Evolutionary conservation across 2,797 vertebrate genomes (phyloP).

Genomic region (Eospalax fontanierii): DNA sequence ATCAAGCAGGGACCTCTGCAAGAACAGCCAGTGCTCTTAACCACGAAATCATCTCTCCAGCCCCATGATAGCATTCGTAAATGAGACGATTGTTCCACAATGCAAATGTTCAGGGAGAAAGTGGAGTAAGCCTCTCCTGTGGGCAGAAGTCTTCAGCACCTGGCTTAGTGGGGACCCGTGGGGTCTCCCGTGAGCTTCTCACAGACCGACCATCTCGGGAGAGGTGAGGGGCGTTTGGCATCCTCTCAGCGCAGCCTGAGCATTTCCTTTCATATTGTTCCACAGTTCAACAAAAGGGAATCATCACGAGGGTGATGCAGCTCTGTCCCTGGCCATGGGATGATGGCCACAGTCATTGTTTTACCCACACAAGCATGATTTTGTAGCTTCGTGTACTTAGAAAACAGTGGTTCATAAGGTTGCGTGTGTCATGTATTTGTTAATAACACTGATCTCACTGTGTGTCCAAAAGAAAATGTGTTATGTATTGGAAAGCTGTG

Average conservation of each 20-base stretch:
- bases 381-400: conserved; percentile 37
- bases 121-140: neutral
- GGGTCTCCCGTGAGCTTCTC: conserved; percentile 32
- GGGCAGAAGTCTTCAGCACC: conserved; percentile 19
- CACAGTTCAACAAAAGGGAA: conserved; percentile 17
- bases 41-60: no score
- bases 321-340: conserved; percentile 39
- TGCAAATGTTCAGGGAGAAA: conserved; percentile 50
- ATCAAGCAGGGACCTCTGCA: no score
- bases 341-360: neutral
- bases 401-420: conserved; percentile 16
- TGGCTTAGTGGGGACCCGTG: conserved; percentile 55
- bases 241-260: conserved; percentile 53
- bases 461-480: neutral
- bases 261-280: conserved; percentile 68
- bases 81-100: conserved; percentile 46
- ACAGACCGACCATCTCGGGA: conserved; percentile 29
- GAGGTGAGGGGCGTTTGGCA: conserved; percentile 61
- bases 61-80: conserved; percentile 39
- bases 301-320: conserved; percentile 59
- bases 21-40: no score
- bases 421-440: neutral
- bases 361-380: neutral
- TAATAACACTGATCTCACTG: conserved; percentile 22
- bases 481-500: neutral